Evolutionary conservation across 2,113 vertebrate species (phyloP), one percentile per base, ranked within the genome.

Genomic region (Mustela lutreola): DNA sequence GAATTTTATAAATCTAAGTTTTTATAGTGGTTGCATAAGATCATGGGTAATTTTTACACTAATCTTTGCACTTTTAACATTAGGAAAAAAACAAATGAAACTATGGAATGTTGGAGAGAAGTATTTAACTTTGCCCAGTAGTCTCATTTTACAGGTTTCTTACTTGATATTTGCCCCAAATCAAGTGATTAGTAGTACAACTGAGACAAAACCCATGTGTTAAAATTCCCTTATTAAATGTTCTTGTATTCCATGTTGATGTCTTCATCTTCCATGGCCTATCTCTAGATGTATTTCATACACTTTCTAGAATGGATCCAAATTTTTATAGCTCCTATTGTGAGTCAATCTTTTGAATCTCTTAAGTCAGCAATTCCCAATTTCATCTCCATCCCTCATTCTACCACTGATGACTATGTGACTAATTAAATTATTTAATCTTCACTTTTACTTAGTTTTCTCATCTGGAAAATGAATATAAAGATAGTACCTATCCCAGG

Each of bases 1-100:
- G 81, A 45, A 48, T 48, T 86, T 79, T 91, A 71, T 70, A 67
- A 90, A 86, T 71, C 16, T 85, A 39, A 78, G 79, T 91, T 70
- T 86, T 95, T 78, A 58, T 26, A 58, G 48, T 85, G 70, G 39
- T 83, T 91, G 56, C 2, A 11, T 82, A 71, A 14, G 36, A 58
- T 60, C 36, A 70, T 26, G 26, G 18, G 14, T 33, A 95, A 39
- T 31, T 65, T 95, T 79, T 21, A 79, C n/a, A 62, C 36, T 71
- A n/a, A 76, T 78, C 21, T 62, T 85, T 70, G 62, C 75, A 21
- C 21, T 91, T 67, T n/a, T 79, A 85, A 85, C 24, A 89, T 82
- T 60, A 84, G 21, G 28, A 79, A 82, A 48, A 89, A 31, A 82
- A 33, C 45, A 45, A 82, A 65, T 12, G 28, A 48, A 92, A 21